These are phyloP conservation scores for Lithophane semibrunnea DNA, from an alignment of 2,888 invertebrate species.

Conservation along the genomic window DNA sequence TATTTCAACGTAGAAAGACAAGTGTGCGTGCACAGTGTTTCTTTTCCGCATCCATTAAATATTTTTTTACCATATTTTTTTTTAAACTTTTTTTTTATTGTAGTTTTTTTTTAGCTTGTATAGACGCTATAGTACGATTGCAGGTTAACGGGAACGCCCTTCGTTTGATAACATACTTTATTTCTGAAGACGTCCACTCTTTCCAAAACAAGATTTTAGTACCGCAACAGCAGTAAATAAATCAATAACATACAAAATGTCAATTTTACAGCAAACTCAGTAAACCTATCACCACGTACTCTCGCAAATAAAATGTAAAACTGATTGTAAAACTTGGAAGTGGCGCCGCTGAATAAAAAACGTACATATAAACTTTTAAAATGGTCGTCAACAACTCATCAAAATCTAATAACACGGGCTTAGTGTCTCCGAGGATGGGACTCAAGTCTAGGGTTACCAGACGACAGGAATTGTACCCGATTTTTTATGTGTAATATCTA, in stretches of 20 bases:
- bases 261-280: constrained; percentile 32
- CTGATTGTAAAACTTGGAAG: constrained; percentile 64
- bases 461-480: constrained; percentile 7
- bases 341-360: constrained; percentile 62
- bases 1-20: too few relatives aligned
- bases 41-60: too few relatives aligned
- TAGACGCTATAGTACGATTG: too few relatives aligned
- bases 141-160: too few relatives aligned
- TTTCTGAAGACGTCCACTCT: neutral
- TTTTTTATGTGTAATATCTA: too few relatives aligned
- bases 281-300: constrained; percentile 37
- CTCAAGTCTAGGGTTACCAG: constrained; percentile 43
- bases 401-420: constrained; percentile 84
- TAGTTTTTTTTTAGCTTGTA: too few relatives aligned
- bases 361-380: constrained; percentile 71
- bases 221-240: constrained; percentile 31
- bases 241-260: constrained; percentile 45
- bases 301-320: constrained; percentile 61
- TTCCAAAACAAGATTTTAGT: constrained; percentile 26
- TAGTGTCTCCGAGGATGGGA: constrained; percentile 68
- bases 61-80: too few relatives aligned
- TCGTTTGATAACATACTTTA: too few relatives aligned
- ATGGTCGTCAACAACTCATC: constrained; percentile 82
- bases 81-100: too few relatives aligned
- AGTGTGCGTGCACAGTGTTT: too few relatives aligned